Percentiles rank a stretch among this genome's conserved stretches.
These are phyloP conservation scores for Coreius guichenoti DNA, from an alignment of 2,797 vertebrate genomes.

Conservation along the genomic window DNA sequence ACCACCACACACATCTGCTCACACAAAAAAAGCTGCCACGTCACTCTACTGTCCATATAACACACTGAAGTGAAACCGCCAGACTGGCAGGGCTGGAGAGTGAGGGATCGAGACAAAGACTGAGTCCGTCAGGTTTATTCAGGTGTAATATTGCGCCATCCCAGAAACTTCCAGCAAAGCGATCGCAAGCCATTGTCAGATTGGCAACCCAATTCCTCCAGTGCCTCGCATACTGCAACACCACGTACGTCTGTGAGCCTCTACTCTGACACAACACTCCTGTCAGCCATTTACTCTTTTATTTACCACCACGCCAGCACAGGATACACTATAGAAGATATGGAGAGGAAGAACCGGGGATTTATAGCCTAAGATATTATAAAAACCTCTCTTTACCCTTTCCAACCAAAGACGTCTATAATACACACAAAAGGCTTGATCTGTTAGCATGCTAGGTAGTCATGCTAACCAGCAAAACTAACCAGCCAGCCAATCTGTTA, in stretches of 20 bases:
- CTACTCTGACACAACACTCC: slow-evolving; percentile 44
- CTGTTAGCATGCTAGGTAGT: not conserved
- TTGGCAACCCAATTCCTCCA: slow-evolving; percentile 76
- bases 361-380: not conserved
- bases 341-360: not conserved
- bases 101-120: slow-evolving; percentile 42
- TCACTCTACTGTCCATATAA: not conserved
- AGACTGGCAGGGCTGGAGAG: slow-evolving; percentile 29
- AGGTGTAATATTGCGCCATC: slow-evolving; percentile 70
- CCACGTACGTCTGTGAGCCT: slow-evolving; percentile 70
- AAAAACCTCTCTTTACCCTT: not conserved
- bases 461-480: not conserved
- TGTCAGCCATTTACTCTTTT: slow-evolving; percentile 63
- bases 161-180: slow-evolving; percentile 71
- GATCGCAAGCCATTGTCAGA: slow-evolving; percentile 68
- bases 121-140: slow-evolving; percentile 61
- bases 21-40: not conserved
- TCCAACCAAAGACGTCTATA: no score
- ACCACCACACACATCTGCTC: not conserved
- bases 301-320: slow-evolving; percentile 49
- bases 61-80: slow-evolving; percentile 13
- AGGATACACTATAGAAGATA: slow-evolving; percentile 40
- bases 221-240: slow-evolving; percentile 68
- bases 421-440: not conserved
- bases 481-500: not conserved